Evolutionary conservation across 1,140 invertebrate species (phyloP), one percentile per base, ranked within the genome.

Genomic region (Drosophila hydei): DNA sequence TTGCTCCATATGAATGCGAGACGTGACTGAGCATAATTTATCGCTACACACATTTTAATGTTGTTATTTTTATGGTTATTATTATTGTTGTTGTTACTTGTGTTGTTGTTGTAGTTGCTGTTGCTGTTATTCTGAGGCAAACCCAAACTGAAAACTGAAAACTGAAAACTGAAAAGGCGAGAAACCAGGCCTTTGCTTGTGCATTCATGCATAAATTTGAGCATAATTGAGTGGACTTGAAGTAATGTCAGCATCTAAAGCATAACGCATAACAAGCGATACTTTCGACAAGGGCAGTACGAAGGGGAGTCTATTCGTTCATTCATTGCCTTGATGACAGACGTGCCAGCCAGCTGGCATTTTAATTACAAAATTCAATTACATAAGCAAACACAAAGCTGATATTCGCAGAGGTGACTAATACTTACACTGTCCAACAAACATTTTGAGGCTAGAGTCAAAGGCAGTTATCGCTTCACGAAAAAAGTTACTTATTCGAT

Each of bases 11-110:
- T 52, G 27, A 42, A 14, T 30, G 38, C 63, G 55, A 55, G 19
- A 60, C 60, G 69, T 75, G 61, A 72, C 62, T 42, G 61, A 54
- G 60, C 60, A 75, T 75, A 75, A 64, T 59, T 64, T 71, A 51
- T 64, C 2, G 42, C 23, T 23, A 52, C 30, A 36, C 50, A 51
- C 50, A 27, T 21, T 36, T 52, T 52, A 19, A 36, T 42, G 38
- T 16, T 42, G 38, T 42, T 42, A 16, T 42, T 14, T 14, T 42
- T 33, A 33, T 33, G 30, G 12, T 14, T 14, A 16, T 19, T 30
- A 19, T 52, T 33, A 33, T 33, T 33, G 7, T 33, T 33, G 50
- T 52, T 52, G n/a, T 11, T 33, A n/a, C 6, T 4, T 33, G 30
- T 1, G 30, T 14, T 23, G 21, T 50, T n/a, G n/a, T n/a, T n/a